A percentile compares a stretch with the other conserved stretches of the same genome.
Conservation (phyloP, 2,797 vertebrate species). For the Sandelia bainsii region DNA sequence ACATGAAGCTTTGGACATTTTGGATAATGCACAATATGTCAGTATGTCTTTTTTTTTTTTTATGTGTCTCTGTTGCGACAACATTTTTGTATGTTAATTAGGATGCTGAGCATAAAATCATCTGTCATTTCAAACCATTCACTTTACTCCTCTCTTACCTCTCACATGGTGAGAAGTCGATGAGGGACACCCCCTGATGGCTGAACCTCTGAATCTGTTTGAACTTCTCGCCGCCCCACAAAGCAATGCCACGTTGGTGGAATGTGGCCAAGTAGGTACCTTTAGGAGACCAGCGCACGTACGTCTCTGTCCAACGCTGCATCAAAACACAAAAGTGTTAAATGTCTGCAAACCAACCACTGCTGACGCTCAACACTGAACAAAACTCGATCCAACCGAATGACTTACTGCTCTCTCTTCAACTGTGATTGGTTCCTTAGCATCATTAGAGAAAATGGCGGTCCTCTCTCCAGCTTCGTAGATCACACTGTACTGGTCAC, state of each 20-base stretch:
- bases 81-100: no score
- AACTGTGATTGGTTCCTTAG: constrained; percentile 92
- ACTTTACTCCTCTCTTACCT: constrained; percentile 82
- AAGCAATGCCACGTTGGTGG: constrained; percentile 95
- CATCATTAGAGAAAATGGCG: constrained; percentile 95
- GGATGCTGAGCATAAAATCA: background rate
- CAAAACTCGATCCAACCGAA: background rate
- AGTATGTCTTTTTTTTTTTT: no score
- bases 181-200: constrained; percentile 97
- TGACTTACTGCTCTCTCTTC: constrained; percentile 94
- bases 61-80: no score
- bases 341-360: background rate
- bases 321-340: constrained; percentile 23
- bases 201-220: constrained; percentile 99
- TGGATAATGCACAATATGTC: background rate
- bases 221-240: constrained; percentile 99
- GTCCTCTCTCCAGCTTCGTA: constrained; percentile 98
- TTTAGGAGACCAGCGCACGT: constrained; percentile 97
- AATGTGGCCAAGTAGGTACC: constrained; percentile 97
- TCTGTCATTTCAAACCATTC: background rate
- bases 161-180: constrained; percentile 99
- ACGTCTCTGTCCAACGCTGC: constrained; percentile 98
- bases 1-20: background rate
- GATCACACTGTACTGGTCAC: constrained; percentile 98
- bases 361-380: background rate